These are phyloP conservation scores for Ennomos quercinarius DNA, from an alignment of 2,888 invertebrate species.

Conservation along the genomic window DNA sequence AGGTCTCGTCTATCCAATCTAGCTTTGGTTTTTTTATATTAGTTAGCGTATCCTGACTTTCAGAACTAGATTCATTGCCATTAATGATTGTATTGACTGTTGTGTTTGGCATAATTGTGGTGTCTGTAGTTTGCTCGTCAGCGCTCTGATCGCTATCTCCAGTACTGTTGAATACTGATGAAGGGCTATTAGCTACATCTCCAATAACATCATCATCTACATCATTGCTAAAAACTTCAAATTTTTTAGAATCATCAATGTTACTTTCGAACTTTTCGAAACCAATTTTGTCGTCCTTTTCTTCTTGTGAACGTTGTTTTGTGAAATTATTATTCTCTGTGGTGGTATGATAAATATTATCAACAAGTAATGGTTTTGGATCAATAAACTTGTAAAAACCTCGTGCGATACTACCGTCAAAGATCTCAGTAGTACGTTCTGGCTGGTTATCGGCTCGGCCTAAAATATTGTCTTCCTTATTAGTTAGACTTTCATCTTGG, in stretches of 20 bases:
- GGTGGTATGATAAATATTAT: slow-evolving; percentile 15
- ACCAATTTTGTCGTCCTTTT: slow-evolving; percentile 41
- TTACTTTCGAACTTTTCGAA: slow-evolving; percentile 38
- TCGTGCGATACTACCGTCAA: slow-evolving; percentile 19
- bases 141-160: background rate
- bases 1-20: slow-evolving; percentile 58
- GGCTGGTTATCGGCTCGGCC: slow-evolving; percentile 2
- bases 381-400: slow-evolving; percentile 23
- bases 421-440: slow-evolving; percentile 6
- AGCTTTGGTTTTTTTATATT: slow-evolving; percentile 31
- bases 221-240: slow-evolving; percentile 39
- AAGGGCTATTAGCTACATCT: slow-evolving; percentile 28
- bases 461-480: slow-evolving; percentile 1
- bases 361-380: background rate
- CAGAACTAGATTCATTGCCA: slow-evolving; percentile 15
- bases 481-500: slow-evolving; percentile 21
- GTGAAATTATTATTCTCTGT: slow-evolving; percentile 22
- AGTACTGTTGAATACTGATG: slow-evolving; percentile 31
- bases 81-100: background rate
- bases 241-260: slow-evolving; percentile 30
- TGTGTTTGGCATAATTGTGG: slow-evolving; percentile 8
- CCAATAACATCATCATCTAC: slow-evolving; percentile 39
- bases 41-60: slow-evolving; percentile 13
- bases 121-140: slow-evolving; percentile 20
- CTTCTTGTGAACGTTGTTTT: slow-evolving; percentile 36